Percentiles rank a stretch among this genome's conserved stretches.
phyloP scores from a whole-genome alignment of 2,888 invertebrate species.

The Sphecodes monilicornis region DNA sequence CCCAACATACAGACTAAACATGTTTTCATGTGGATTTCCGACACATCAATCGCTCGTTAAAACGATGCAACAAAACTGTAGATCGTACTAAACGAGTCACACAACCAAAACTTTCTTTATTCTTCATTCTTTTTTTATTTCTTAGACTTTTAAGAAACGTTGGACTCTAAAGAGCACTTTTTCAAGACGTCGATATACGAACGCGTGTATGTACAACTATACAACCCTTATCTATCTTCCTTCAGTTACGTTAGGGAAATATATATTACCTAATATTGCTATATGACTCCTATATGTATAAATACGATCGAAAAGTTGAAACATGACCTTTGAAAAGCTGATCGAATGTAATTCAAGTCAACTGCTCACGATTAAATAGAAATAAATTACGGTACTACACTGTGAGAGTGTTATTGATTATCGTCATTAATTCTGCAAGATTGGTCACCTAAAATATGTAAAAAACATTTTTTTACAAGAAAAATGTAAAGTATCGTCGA shows the following conservation, averaged over 20 bases:
- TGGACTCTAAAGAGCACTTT: slow-evolving; percentile 50
- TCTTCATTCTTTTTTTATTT: background rate
- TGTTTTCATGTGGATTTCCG: slow-evolving; percentile 38
- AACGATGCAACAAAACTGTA: slow-evolving; percentile 44
- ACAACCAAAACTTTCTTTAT: slow-evolving; percentile 64
- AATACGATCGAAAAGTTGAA: slow-evolving; percentile 33
- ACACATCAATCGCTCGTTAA: slow-evolving; percentile 34
- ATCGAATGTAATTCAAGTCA: slow-evolving; percentile 30
- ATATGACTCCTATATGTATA: slow-evolving; percentile 46
- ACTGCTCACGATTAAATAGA: slow-evolving; percentile 52
- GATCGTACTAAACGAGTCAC: slow-evolving; percentile 56
- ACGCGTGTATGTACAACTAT: slow-evolving; percentile 68
- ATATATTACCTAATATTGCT: slow-evolving; percentile 54
- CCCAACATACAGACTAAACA: slow-evolving; percentile 49
- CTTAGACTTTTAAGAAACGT: slow-evolving; percentile 13
- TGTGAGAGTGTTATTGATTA: slow-evolving; percentile 57
- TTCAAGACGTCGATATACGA: slow-evolving; percentile 34
- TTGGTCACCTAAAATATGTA: slow-evolving; percentile 56
- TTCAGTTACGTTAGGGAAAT: slow-evolving; percentile 57
- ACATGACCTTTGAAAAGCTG: background rate
- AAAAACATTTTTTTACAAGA: slow-evolving; percentile 57
- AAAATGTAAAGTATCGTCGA: slow-evolving; percentile 39
- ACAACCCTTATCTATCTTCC: slow-evolving; percentile 60
- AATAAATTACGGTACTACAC: slow-evolving; percentile 65
- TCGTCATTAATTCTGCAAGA: slow-evolving; percentile 39